Base-by-base conservation (phyloP, 2,797 vertebrate genomes). In the Scleropages formosus region DNA sequence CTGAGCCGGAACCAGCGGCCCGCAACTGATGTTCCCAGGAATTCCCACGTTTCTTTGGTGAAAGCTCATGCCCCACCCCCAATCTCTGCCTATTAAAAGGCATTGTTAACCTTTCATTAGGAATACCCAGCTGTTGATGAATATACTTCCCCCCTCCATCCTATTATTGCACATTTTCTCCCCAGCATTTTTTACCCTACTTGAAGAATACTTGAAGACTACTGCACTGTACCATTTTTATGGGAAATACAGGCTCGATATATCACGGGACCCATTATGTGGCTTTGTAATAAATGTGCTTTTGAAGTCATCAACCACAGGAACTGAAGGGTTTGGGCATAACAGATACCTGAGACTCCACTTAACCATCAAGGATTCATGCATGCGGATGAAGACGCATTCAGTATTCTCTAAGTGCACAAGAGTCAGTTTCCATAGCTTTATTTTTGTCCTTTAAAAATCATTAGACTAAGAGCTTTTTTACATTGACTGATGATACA, bases 21-120 rank as follows among this genome's bases (percentile, higher is more conserved):
- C 61, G 80, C 75, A 82, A 74, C 82, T 80, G 79, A 82, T 83
- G 80, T 83, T 79, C 83, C 78, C 56, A 76, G 79, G 76, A 79
- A 83, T 84, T 83, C 84, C 82, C 81, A 79, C 78, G 78, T 84
- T 39, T 46, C 68, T 64, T 69, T 63, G 75, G 68, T 58, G 49
- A 65, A 73, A 46, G 18, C 31, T 62, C 65, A 71, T 77, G 63
- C 74, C 31, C 69, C 65, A 66, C 77, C 68, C 74, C 69, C 69
- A 72, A 63, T 69, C 74, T 73, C 59, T 56, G 61, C 72, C 73
- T 80, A 53, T 72, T 82, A 78, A 84, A 83, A 81, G 75, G 77
- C 77, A 84, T 84, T 85, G 80, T 83, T 80, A 77, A 83, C 66
- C 76, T 80, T 80, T 82, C 80, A 83, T 84, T 82, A 80, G 77